Evolutionary conservation across 2,113 vertebrate genomes (phyloP).

Genomic region (Vidua macroura): DNA sequence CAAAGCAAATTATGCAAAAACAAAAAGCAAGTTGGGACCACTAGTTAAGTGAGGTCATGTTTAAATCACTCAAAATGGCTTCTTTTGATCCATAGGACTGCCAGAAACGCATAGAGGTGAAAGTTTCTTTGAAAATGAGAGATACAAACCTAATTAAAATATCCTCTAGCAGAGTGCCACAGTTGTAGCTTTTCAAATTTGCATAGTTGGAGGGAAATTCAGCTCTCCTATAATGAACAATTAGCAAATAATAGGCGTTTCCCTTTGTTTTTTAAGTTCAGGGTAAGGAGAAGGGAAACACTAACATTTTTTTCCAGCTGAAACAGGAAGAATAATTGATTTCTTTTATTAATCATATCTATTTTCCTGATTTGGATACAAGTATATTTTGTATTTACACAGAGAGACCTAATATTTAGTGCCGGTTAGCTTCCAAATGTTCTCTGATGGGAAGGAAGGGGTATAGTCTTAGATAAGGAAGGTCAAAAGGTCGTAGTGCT

Average conservation of each 20-base stretch:
- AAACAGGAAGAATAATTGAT: slow-evolving; percentile 37
- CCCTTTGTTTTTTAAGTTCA: slow-evolving; percentile 8
- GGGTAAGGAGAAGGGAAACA: slow-evolving; percentile 21
- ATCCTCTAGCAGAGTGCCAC: neutral
- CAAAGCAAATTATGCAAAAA: neutral
- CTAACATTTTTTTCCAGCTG: slow-evolving; percentile 32
- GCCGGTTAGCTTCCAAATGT: neutral
- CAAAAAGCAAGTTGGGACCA: accelerated
- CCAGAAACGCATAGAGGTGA: neutral
- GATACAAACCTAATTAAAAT: neutral
- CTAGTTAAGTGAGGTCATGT: neutral
- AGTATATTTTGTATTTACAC: neutral
- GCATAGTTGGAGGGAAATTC: neutral
- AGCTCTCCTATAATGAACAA: neutral
- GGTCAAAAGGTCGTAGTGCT: neutral
- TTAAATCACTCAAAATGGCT: neutral
- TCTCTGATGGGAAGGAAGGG: slow-evolving; percentile 2
- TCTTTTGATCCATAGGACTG: neutral
- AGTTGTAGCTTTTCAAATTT: neutral
- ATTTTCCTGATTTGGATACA: slow-evolving; percentile 5
- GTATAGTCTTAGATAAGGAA: slow-evolving; percentile 1
- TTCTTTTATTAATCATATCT: slow-evolving; percentile 7
- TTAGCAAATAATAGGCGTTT: slow-evolving; percentile 8
- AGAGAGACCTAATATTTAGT: neutral
- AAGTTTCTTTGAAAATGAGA: neutral